Evolutionary conservation across 2,888 invertebrate species (phyloP).

Genomic region (Tethea ocularis): DNA sequence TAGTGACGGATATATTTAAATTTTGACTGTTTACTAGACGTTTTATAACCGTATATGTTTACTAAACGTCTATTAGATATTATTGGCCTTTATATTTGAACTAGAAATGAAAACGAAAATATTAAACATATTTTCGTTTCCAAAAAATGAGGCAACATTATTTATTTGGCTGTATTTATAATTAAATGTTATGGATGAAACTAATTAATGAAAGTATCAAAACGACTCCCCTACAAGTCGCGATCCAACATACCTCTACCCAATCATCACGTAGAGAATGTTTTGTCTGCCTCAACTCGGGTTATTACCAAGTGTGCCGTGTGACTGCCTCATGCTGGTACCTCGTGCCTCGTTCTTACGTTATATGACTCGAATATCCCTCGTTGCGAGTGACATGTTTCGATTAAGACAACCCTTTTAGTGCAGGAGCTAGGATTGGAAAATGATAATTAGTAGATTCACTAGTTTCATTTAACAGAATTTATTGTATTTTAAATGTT

Average conservation of each 20-base stretch:
- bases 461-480: conserved; percentile 15
- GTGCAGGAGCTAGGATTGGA: conserved; percentile 43
- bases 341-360: conserved; percentile 32
- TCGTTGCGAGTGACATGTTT: conserved; percentile 77
- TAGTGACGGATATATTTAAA: too few relatives aligned
- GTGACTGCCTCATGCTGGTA: conserved; percentile 41
- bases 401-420: conserved; percentile 77
- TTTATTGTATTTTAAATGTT: too few relatives aligned
- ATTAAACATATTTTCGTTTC: too few relatives aligned
- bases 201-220: conserved; percentile 56
- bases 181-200: too few relatives aligned
- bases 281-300: conserved; percentile 68
- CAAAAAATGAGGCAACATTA: too few relatives aligned
- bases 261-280: conserved; percentile 77
- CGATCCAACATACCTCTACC: conserved; percentile 56
- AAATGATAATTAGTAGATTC: neutral
- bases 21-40: too few relatives aligned
- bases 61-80: too few relatives aligned
- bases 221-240: conserved; percentile 22
- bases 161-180: too few relatives aligned
- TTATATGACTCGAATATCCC: conserved; percentile 74
- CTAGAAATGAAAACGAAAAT: too few relatives aligned
- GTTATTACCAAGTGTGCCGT: conserved; percentile 57
- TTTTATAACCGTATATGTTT: too few relatives aligned
- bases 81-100: too few relatives aligned